These are phyloP conservation scores for Drosophila subquinaria DNA, from an alignment of 2,888 invertebrate species.

Conservation along the genomic window DNA sequence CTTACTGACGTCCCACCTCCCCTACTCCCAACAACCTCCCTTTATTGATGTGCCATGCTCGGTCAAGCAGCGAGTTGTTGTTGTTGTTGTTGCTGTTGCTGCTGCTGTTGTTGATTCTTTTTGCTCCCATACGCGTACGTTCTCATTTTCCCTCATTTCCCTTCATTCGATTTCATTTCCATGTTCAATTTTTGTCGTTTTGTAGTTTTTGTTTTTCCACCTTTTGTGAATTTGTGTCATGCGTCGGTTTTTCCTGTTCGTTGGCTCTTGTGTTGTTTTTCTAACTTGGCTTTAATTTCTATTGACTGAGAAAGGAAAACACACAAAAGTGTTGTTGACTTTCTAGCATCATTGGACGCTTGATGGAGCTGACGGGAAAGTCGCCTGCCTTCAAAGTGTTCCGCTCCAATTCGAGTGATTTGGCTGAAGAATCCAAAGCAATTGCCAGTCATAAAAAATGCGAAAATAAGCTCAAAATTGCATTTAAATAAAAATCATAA, in stretches of 20 bases:
- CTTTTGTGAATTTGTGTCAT: constrained; percentile 80
- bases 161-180: constrained; percentile 74
- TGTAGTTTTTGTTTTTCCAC: constrained; percentile 47
- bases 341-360: constrained; percentile 38
- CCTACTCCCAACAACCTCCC: neutral
- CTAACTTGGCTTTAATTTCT: constrained; percentile 67
- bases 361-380: neutral
- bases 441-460: neutral
- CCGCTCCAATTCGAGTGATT: constrained; percentile 51
- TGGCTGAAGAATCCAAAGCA: constrained; percentile 15
- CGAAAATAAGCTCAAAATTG: neutral
- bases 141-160: constrained; percentile 62
- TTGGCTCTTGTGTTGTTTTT: constrained; percentile 41
- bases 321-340: constrained; percentile 49
- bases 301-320: constrained; percentile 80
- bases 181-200: constrained; percentile 62
- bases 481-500: neutral
- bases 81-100: constrained; percentile 35
- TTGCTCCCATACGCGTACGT: constrained; percentile 33
- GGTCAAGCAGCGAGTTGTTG: constrained; percentile 64
- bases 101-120: constrained; percentile 32
- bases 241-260: constrained; percentile 61
- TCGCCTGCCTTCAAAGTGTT: constrained; percentile 46
- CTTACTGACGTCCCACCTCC: too few species aligned
- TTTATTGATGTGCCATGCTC: constrained; percentile 68